Conservation (phyloP, 2,797 vertebrate genomes). For the Urocyon cinereoargenteus region DNA sequence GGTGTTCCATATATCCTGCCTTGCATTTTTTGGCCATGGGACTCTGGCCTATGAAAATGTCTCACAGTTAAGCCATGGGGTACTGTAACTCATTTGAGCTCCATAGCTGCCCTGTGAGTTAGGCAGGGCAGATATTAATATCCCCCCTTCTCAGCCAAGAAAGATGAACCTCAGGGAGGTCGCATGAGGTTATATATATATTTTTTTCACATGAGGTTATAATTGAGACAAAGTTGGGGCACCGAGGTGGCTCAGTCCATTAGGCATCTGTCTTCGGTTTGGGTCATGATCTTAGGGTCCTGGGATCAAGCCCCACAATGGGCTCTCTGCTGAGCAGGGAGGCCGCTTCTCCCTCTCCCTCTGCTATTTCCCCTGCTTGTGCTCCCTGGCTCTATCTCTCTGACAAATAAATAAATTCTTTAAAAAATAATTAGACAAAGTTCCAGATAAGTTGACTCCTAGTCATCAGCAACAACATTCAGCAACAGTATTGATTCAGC, state of each 20-base stretch:
- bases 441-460: background rate
- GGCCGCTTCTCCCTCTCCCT: no score
- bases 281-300: no score
- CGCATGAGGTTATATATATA: background rate
- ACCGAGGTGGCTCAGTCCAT: no score
- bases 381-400: no score
- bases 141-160: background rate
- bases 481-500: background rate
- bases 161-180: background rate
- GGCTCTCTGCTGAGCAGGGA: no score
- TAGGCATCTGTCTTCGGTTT: no score
- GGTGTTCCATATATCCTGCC: background rate
- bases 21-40: conserved; percentile 40
- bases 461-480: background rate
- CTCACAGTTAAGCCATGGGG: background rate
- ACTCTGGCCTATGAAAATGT: background rate
- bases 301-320: no score
- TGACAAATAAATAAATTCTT: no score
- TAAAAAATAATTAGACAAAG: background rate
- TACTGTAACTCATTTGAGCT: background rate
- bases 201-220: background rate
- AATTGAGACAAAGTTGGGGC: background rate
- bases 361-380: no score
- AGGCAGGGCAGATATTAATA: background rate
- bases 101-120: background rate